Evolutionary conservation across 1,140 invertebrate species (phyloP).

Genomic region (Camponotus pennsylvanicus): DNA sequence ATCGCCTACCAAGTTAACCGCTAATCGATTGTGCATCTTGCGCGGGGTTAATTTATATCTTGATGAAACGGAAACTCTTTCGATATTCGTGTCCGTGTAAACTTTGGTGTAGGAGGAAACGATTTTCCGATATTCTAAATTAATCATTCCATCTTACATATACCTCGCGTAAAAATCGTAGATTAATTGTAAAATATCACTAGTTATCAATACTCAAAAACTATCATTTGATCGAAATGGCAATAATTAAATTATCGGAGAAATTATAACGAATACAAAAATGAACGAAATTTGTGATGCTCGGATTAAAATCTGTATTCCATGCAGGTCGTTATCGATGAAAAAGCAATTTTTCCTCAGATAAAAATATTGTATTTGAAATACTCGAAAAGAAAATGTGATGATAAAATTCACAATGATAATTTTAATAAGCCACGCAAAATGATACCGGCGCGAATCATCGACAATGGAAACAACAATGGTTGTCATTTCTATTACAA

Average conservation of each 20-base stretch:
- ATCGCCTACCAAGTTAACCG: slow-evolving; percentile 25
- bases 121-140: slow-evolving; percentile 1
- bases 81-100: neutral
- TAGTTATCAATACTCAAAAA: neutral
- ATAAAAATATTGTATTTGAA: slow-evolving; percentile 7
- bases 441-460: slow-evolving; percentile 47
- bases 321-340: neutral
- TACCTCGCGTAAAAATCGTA: neutral
- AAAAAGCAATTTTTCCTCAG: neutral
- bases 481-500: slow-evolving; percentile 61
- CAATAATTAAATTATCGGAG: slow-evolving; percentile 14
- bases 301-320: neutral
- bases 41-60: slow-evolving; percentile 54
- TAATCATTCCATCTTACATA: neutral
- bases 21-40: slow-evolving; percentile 50
- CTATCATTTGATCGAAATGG: neutral
- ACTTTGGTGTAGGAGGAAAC: neutral
- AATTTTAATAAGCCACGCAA: slow-evolving; percentile 50
- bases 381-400: neutral
- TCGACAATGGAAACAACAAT: slow-evolving; percentile 62
- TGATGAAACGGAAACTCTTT: slow-evolving; percentile 20
- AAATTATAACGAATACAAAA: neutral
- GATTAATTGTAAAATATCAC: slow-evolving; percentile 20
- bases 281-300: neutral
- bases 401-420: slow-evolving; percentile 34